Conservation (phyloP, 2,888 invertebrate genomes). For the Altica lythri region DNA sequence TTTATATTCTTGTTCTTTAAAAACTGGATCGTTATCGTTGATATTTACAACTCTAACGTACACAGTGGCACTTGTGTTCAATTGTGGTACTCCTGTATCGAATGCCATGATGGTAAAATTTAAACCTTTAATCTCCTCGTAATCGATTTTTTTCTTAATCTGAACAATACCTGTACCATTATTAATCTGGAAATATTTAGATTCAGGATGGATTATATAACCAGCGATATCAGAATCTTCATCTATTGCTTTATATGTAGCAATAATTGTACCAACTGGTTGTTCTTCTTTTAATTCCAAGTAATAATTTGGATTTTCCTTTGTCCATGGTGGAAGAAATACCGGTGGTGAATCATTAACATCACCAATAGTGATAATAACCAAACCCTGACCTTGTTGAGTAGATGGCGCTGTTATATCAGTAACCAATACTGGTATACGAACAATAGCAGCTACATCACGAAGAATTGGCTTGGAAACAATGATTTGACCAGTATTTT, state of each 20-base stretch:
- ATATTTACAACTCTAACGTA: conserved; percentile 78
- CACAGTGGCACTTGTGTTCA: conserved; percentile 78
- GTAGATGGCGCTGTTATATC: conserved; percentile 79
- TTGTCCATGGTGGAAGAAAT: conserved; percentile 75
- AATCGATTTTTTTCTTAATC: conserved; percentile 79
- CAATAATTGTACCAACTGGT: conserved; percentile 76
- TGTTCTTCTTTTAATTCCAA: conserved; percentile 81
- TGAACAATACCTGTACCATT: conserved; percentile 80
- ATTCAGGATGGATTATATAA: conserved; percentile 72
- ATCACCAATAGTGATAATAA: conserved; percentile 72
- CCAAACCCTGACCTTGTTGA: conserved; percentile 76
- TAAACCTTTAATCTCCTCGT: conserved; percentile 74
- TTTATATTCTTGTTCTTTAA: conserved; percentile 70
- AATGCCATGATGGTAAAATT: conserved; percentile 81
- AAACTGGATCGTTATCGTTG: conserved; percentile 86
- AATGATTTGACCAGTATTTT: conserved; percentile 65
- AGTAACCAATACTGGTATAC: conserved; percentile 77
- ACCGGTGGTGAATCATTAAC: conserved; percentile 73
- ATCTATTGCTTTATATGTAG: conserved; percentile 79
- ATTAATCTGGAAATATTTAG: conserved; percentile 79
- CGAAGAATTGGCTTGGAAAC: conserved; percentile 69
- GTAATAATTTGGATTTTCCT: conserved; percentile 65
- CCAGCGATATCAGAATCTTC: conserved; percentile 81
- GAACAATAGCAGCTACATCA: conserved; percentile 73
- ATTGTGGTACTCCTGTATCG: conserved; percentile 85